phyloP scores from a whole-genome alignment of 2,113 vertebrate species.

The Dolichotis patagonum region DNA sequence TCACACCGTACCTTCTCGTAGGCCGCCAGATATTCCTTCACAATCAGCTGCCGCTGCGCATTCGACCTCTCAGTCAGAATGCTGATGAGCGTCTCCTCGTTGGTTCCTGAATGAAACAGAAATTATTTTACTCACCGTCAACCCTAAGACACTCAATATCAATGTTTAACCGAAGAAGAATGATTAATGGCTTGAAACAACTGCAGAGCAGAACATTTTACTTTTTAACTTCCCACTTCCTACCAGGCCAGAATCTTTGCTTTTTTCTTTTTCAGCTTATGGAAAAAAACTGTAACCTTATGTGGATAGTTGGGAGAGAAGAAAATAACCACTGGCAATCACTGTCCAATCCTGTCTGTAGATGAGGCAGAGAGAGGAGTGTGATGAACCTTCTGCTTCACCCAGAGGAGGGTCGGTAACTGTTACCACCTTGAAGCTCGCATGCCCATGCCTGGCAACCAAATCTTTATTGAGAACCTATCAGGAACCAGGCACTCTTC shows the following conservation, averaged over 20 bases:
- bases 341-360: not conserved
- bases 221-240: conserved; percentile 32
- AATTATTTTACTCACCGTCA: conserved; percentile 5
- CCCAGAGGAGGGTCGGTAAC: not conserved
- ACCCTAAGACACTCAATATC: not conserved
- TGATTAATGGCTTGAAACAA: conserved; percentile 10
- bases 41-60: conserved; percentile 90
- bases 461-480: not conserved
- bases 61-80: conserved; percentile 90
- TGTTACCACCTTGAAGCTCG: not conserved
- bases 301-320: not conserved
- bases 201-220: not conserved
- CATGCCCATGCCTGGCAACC: not conserved
- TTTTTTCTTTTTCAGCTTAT: not conserved
- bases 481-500: not conserved
- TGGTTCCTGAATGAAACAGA: conserved; percentile 87
- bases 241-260: not conserved
- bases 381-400: not conserved
- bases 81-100: conserved; percentile 89
- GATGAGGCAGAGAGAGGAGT: not conserved
- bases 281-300: conserved; percentile 34
- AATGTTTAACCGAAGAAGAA: conserved; percentile 28
- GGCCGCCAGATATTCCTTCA: conserved; percentile 86
- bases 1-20: conserved; percentile 86
- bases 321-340: not conserved